A percentile compares a stretch with the other conserved stretches of the same genome.
Conservation (phyloP, 2,113 vertebrate species). For the Corythoichthys haematopterus region DNA sequence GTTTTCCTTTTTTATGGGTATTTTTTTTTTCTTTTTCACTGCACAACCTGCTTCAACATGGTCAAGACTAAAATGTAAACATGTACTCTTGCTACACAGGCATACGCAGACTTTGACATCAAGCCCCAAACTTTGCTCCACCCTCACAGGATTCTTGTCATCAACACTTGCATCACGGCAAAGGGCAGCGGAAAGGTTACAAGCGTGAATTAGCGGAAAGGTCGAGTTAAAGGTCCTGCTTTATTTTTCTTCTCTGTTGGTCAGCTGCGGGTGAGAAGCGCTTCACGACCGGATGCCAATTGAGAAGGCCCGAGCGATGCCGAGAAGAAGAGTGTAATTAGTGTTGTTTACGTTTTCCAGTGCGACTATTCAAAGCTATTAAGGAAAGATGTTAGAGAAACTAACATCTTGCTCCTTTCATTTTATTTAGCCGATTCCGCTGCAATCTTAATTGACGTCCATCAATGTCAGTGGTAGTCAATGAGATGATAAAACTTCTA, state of each 20-base stretch:
- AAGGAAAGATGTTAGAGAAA: not conserved
- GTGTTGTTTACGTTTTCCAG: constrained; percentile 37
- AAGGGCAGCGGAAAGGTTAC: constrained; percentile 69
- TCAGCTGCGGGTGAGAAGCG: constrained; percentile 38
- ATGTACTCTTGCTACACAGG: constrained; percentile 25
- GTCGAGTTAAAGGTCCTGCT: constrained; percentile 68
- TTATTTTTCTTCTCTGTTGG: constrained; percentile 51
- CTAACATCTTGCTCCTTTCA: not conserved
- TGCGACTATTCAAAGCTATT: not conserved
- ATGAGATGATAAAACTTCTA: not conserved
- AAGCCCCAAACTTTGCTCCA: constrained; percentile 12
- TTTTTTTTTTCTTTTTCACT: constrained; percentile 14
- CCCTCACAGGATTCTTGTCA: constrained; percentile 56
- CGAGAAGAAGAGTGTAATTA: constrained; percentile 41
- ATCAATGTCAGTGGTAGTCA: not conserved
- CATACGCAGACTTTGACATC: constrained; percentile 4
- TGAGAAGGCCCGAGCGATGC: constrained; percentile 23
- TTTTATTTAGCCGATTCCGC: not conserved
- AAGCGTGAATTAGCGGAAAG: constrained; percentile 70
- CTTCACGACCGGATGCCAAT: constrained; percentile 38
- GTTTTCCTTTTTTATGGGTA: no score
- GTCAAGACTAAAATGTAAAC: constrained; percentile 49
- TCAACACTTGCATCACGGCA: constrained; percentile 70
- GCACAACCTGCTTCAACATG: constrained; percentile 6
- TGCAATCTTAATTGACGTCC: not conserved